phyloP scores from a whole-genome alignment of 1,140 invertebrate genomes.

The Telenomus remus region DNA sequence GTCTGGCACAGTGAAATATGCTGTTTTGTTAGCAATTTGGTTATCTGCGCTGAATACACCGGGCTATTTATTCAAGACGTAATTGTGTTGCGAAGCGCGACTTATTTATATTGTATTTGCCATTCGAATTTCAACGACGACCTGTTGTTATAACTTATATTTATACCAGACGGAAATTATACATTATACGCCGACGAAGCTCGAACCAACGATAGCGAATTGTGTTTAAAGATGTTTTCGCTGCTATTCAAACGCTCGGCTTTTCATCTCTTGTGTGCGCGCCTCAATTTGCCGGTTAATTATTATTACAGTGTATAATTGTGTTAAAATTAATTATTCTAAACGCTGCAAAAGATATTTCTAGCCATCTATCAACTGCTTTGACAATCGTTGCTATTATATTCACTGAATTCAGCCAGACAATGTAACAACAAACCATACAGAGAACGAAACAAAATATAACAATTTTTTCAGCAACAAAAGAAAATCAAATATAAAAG shows the following conservation, averaged over 20 bases:
- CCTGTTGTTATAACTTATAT: too few relatives aligned
- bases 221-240: neutral
- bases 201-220: too few relatives aligned
- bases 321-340: conserved; percentile 38
- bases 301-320: conserved; percentile 30
- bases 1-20: neutral
- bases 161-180: too few relatives aligned
- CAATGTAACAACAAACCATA: too few relatives aligned
- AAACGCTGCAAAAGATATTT: conserved; percentile 37
- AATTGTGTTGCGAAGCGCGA: neutral
- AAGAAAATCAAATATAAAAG: too few relatives aligned
- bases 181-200: too few relatives aligned
- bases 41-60: neutral
- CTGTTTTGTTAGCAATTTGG: neutral
- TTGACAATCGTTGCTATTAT: conserved; percentile 20
- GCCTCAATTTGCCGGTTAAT: conserved; percentile 22
- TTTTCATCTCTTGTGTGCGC: conserved; percentile 3
- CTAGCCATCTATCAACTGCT: conserved; percentile 12
- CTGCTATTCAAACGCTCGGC: conserved; percentile 1
- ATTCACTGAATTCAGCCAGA: too few relatives aligned
- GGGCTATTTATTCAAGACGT: neutral
- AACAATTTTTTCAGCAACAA: too few relatives aligned
- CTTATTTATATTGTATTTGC: neutral
- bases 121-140: too few relatives aligned
- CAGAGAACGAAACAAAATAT: too few relatives aligned